A percentile compares a stretch with the other conserved stretches of the same genome.
Conservation (phyloP, 92 coral and sea anemone species). For the Palythoa heliodiscus region DNA sequence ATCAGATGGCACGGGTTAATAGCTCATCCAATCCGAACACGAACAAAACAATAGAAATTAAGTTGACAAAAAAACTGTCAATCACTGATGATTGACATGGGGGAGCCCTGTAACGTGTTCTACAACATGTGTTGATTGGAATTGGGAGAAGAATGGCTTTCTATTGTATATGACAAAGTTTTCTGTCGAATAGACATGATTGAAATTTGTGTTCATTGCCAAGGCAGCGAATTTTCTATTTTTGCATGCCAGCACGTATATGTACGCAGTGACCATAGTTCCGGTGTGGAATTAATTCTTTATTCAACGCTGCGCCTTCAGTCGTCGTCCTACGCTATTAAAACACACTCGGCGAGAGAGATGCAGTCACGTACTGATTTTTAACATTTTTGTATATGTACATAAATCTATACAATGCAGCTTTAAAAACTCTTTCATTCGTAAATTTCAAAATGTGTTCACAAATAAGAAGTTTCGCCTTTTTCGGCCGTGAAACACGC, state of each 20-base stretch:
- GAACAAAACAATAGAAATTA: constrained; percentile 31
- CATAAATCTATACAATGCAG: neutral
- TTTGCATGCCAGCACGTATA: constrained; percentile 38
- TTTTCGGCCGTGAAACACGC: neutral
- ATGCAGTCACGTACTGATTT: constrained; percentile 6
- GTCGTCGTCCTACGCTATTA: constrained; percentile 6
- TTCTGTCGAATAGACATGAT: neutral
- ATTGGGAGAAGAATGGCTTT: constrained; percentile 3
- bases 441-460: neutral
- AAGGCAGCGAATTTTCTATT: neutral
- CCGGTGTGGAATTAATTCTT: constrained; percentile 34
- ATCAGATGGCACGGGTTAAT: constrained; percentile 45
- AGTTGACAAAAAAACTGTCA: constrained; percentile 67
- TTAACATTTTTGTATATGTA: neutral
- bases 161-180: neutral
- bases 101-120: constrained; percentile 37
- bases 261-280: constrained; percentile 25
- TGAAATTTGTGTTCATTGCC: constrained; percentile 18
- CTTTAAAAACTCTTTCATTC: neutral
- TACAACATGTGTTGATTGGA: constrained; percentile 44
- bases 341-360: constrained; percentile 2
- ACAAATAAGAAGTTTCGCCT: neutral
- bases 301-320: constrained; percentile 19
- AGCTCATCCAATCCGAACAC: constrained; percentile 20
- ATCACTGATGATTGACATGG: constrained; percentile 76